Conservation (phyloP, 2,888 invertebrate species). For the Scaptomyza reducta region DNA sequence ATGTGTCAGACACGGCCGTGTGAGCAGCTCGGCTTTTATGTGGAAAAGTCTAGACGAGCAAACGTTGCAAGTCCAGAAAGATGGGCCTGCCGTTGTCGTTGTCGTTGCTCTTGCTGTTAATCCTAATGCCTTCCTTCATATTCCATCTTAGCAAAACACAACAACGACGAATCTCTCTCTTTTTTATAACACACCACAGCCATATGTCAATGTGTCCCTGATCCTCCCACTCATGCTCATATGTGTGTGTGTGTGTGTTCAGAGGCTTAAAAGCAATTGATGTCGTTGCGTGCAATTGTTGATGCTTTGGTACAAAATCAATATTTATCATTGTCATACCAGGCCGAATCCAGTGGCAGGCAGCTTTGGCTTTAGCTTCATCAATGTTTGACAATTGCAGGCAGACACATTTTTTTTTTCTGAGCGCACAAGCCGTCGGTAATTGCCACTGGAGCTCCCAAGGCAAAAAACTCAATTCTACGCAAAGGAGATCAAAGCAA, state of each 20-base stretch:
- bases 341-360: conserved; percentile 5
- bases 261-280: conserved; percentile 39
- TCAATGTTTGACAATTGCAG: conserved; percentile 24
- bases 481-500: conserved; percentile 31
- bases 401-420: conserved; percentile 15
- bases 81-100: neutral
- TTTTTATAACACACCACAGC: neutral
- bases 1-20: conserved; percentile 65
- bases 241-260: neutral
- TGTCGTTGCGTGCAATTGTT: conserved; percentile 47
- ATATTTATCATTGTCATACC: conserved; percentile 52
- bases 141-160: neutral
- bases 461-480: conserved; percentile 20
- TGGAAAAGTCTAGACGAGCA: conserved; percentile 58
- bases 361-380: conserved; percentile 13
- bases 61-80: conserved; percentile 25
- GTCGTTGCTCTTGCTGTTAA: neutral
- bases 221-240: neutral
- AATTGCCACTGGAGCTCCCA: conserved; percentile 28
- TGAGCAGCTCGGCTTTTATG: conserved; percentile 67
- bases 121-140: neutral
- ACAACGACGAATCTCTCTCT: neutral
- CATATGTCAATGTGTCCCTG: conserved; percentile 25
- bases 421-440: conserved; percentile 23
- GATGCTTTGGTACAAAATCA: conserved; percentile 49